A percentile compares a stretch with the other conserved stretches of the same genome.
Conservation (phyloP, 2,888 invertebrate genomes). For the Oxytorus armatus region DNA sequence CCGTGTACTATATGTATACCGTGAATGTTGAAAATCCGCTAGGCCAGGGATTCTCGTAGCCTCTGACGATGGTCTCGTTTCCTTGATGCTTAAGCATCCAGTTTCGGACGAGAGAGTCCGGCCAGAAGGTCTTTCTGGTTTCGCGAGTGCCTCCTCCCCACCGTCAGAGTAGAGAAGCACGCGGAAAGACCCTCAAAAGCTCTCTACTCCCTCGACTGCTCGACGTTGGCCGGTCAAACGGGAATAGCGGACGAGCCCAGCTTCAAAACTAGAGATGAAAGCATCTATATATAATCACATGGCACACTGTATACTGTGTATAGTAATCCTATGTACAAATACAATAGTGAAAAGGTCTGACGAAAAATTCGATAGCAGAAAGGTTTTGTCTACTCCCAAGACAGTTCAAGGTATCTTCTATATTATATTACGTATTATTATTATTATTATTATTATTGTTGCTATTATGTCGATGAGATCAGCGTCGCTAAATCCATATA, state of each 20-base stretch:
- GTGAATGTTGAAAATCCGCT: slow-evolving; percentile 6
- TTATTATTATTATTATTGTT: not conserved
- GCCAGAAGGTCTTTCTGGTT: slow-evolving; percentile 50
- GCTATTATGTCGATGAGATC: not conserved
- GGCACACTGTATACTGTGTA: not conserved
- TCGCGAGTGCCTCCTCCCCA: slow-evolving; percentile 14
- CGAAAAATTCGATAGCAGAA: slow-evolving; percentile 11
- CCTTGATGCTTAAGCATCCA: slow-evolving; percentile 43
- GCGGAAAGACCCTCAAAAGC: slow-evolving; percentile 39
- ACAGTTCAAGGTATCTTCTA: not conserved
- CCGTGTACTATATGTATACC: not conserved
- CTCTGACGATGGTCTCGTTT: slow-evolving; percentile 18
- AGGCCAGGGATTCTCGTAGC: slow-evolving; percentile 34
- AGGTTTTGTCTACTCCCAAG: not conserved
- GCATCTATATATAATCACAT: slow-evolving; percentile 28
- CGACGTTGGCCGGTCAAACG: slow-evolving; percentile 51
- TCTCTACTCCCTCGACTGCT: slow-evolving; percentile 2
- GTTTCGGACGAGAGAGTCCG: slow-evolving; percentile 35
- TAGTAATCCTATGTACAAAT: not conserved
- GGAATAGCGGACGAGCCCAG: slow-evolving; percentile 36
- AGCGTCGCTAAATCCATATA: slow-evolving; percentile 1
- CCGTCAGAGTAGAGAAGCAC: slow-evolving; percentile 21
- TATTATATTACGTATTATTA: not conserved
- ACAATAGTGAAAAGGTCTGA: slow-evolving; percentile 18
- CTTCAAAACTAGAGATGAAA: slow-evolving; percentile 56